A percentile compares a stretch with the other conserved stretches of the same genome.
These are phyloP conservation scores for Cairina moschata DNA, from an alignment of 2,113 vertebrate genomes.

Conservation along the genomic window DNA sequence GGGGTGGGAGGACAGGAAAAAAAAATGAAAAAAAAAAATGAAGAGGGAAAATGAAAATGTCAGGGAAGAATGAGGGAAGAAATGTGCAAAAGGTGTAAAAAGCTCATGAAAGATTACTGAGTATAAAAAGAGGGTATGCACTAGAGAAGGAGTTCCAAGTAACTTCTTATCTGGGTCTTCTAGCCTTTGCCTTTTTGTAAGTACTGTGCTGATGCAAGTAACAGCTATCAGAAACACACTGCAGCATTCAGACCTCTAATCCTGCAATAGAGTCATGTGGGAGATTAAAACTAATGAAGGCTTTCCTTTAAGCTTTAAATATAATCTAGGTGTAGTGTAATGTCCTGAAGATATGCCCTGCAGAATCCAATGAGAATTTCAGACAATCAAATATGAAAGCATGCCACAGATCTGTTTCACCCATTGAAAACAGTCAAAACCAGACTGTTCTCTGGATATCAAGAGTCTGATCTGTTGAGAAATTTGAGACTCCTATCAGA, in stretches of 20 bases:
- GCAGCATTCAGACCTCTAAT: neutral
- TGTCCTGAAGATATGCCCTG: neutral
- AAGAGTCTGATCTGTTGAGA: neutral
- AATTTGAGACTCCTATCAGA: neutral
- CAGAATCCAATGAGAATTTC: neutral
- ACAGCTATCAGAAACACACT: slow-evolving; percentile 31
- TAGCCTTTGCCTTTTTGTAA: neutral
- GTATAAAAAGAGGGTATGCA: neutral
- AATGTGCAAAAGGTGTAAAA: neutral
- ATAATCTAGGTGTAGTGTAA: neutral
- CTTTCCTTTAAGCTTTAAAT: slow-evolving; percentile 39
- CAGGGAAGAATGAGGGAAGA: neutral
- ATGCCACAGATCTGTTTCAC: neutral
- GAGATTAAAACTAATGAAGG: slow-evolving; percentile 49
- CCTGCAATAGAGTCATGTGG: neutral
- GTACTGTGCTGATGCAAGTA: neutral
- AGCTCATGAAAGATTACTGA: neutral
- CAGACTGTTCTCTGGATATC: neutral
- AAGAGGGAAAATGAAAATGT: neutral
- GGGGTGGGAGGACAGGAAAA: neutral
- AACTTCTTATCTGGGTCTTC: slow-evolving; percentile 20
- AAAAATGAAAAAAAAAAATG: neutral
- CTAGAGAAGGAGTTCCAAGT: neutral
- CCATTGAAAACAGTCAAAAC: neutral
- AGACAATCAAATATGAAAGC: neutral